A percentile compares a stretch with the other conserved stretches of the same genome.
Conservation (phyloP, 2,888 invertebrate genomes). For the Drosophila melanocephala region DNA sequence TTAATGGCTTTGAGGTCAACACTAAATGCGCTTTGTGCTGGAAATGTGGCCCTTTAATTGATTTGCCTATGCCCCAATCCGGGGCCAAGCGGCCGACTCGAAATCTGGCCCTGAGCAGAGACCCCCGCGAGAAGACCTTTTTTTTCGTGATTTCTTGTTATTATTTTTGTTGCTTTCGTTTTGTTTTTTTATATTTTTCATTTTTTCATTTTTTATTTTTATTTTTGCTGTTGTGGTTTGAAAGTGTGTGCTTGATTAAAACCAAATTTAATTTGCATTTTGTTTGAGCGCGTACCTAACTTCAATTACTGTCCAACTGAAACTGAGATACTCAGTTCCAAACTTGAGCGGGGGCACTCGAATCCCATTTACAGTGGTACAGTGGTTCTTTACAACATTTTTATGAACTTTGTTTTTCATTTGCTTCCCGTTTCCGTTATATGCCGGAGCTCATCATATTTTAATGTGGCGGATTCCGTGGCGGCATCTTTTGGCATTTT, state of each 20-base stretch:
- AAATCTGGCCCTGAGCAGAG: slow-evolving; percentile 46
- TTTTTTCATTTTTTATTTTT: slow-evolving; percentile 1
- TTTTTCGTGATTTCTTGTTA: slow-evolving; percentile 13
- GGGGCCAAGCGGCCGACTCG: slow-evolving; percentile 30
- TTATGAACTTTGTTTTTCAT: slow-evolving; percentile 79
- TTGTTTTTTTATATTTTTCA: background rate
- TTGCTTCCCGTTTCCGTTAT: slow-evolving; percentile 58
- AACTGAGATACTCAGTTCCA: slow-evolving; percentile 36
- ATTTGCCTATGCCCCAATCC: slow-evolving; percentile 51
- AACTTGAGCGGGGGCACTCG: slow-evolving; percentile 13
- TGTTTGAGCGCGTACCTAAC: slow-evolving; percentile 52
- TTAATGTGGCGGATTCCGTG: slow-evolving; percentile 75
- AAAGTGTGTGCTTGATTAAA: slow-evolving; percentile 68
- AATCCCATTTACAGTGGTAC: slow-evolving; percentile 34
- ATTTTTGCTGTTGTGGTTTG: slow-evolving; percentile 19
- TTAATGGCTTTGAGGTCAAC: slow-evolving; percentile 46
- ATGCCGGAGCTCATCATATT: slow-evolving; percentile 74
- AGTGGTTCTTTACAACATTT: slow-evolving; percentile 77
- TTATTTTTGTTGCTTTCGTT: slow-evolving; percentile 5
- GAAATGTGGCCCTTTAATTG: slow-evolving; percentile 72
- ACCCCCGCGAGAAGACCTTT: slow-evolving; percentile 56
- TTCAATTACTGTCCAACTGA: slow-evolving; percentile 63
- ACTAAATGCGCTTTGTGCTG: slow-evolving; percentile 49
- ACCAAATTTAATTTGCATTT: slow-evolving; percentile 77
- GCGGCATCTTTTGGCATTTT: slow-evolving; percentile 72